A percentile compares a stretch with the other conserved stretches of the same genome.
These are phyloP conservation scores for Drosophila tani DNA, from an alignment of 1,140 invertebrate species.

Conservation along the genomic window DNA sequence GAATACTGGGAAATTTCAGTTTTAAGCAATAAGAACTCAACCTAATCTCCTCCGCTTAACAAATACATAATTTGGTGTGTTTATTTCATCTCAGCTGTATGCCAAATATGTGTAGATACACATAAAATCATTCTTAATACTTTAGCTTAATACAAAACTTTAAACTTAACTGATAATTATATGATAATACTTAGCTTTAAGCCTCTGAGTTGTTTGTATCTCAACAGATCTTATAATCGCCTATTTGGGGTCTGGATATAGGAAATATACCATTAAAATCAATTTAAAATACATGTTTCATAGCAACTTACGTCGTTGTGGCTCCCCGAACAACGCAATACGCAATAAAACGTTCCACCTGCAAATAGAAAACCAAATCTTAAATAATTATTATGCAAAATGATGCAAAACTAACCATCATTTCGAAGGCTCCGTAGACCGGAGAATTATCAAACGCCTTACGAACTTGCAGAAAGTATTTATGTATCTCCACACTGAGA, in stretches of 20 bases:
- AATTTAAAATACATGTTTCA: neutral
- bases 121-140: neutral
- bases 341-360: slow-evolving; percentile 42
- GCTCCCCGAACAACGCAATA: slow-evolving; percentile 43
- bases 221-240: slow-evolving; percentile 15
- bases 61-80: slow-evolving; percentile 11
- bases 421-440: slow-evolving; percentile 22
- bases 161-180: neutral
- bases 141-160: neutral
- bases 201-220: slow-evolving; percentile 1
- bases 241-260: slow-evolving; percentile 12
- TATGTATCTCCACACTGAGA: slow-evolving; percentile 33
- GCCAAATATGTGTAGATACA: neutral
- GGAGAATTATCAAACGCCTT: slow-evolving; percentile 8
- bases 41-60: neutral
- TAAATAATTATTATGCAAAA: neutral
- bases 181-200: neutral
- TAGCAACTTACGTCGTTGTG: slow-evolving; percentile 7
- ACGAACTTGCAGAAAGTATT: slow-evolving; percentile 30
- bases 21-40: neutral
- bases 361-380: neutral
- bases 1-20: neutral
- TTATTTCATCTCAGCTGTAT: slow-evolving; percentile 33
- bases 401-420: slow-evolving; percentile 27
- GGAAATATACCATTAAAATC: neutral